Conservation (phyloP, 2,888 invertebrate species). For the Aromia moschata region DNA sequence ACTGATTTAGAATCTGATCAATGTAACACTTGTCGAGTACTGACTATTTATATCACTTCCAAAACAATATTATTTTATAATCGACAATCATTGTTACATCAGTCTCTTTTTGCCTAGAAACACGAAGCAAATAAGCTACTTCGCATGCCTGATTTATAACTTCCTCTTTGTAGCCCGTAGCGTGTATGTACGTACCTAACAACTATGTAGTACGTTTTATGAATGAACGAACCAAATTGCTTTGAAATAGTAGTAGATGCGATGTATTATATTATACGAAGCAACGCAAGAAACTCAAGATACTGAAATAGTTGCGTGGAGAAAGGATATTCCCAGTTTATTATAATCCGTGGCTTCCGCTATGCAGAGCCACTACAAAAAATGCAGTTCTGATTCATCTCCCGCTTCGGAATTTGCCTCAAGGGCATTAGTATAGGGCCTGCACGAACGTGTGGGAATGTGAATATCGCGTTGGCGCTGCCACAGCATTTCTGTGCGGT, state of each 20-base stretch:
- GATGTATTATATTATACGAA: conserved; percentile 16
- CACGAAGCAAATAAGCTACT: no score
- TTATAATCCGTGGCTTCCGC: conserved; percentile 41
- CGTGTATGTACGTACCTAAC: neutral
- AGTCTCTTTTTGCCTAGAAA: no score
- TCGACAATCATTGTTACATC: no score
- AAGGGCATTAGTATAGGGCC: conserved; percentile 36
- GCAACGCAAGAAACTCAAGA: conserved; percentile 3
- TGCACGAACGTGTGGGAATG: conserved; percentile 42
- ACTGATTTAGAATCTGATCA: no score
- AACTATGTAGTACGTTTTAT: neutral
- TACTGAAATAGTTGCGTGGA: conserved; percentile 5
- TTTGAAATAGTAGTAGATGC: conserved; percentile 9
- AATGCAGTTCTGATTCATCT: conserved; percentile 40
- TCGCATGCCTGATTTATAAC: no score
- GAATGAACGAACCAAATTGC: conserved; percentile 22
- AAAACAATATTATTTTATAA: no score
- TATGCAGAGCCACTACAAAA: conserved; percentile 36
- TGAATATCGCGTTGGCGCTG: conserved; percentile 30
- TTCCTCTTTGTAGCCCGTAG: no score
- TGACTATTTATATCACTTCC: no score
- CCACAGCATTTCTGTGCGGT: conserved; percentile 28
- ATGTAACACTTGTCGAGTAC: no score
- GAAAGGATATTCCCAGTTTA: conserved; percentile 31
- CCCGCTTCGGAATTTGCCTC: conserved; percentile 38